Conservation (phyloP, 2,888 invertebrate genomes). For the Polymixis flavicincta region DNA sequence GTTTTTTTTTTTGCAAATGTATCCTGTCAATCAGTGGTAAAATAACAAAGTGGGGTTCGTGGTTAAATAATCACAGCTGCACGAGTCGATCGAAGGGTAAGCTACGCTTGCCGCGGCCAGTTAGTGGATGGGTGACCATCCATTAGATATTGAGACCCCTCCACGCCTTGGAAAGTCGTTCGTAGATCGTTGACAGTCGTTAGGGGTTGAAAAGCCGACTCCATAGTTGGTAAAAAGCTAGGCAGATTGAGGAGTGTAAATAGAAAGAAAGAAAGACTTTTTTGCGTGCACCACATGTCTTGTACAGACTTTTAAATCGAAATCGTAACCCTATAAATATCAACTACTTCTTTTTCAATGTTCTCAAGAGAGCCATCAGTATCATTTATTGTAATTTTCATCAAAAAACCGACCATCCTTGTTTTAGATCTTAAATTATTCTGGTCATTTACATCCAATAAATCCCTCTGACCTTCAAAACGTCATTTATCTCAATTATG, state of each 20-base stretch:
- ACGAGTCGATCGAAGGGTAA: background rate
- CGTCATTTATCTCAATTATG: conserved; percentile 9
- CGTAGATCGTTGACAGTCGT: background rate
- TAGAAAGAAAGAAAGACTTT: background rate
- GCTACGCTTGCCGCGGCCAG: background rate
- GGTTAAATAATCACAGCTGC: background rate
- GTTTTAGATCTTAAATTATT: conserved; percentile 12
- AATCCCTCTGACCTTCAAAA: background rate
- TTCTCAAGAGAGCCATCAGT: background rate
- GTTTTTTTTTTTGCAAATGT: too few species aligned
- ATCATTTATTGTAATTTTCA: background rate
- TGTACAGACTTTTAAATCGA: background rate
- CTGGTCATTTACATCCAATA: background rate
- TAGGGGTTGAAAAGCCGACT: background rate
- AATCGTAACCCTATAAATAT: background rate
- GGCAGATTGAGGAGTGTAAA: background rate
- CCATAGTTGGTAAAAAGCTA: background rate
- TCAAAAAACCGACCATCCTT: background rate
- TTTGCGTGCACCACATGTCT: background rate
- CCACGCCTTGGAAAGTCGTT: background rate
- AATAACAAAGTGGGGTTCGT: background rate
- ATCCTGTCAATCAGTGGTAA: too few species aligned
- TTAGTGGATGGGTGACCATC: background rate
- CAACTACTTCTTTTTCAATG: background rate
- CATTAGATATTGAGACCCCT: background rate